phyloP scores from a whole-genome alignment of 2,797 vertebrate species.

The Streptopelia turtur region DNA sequence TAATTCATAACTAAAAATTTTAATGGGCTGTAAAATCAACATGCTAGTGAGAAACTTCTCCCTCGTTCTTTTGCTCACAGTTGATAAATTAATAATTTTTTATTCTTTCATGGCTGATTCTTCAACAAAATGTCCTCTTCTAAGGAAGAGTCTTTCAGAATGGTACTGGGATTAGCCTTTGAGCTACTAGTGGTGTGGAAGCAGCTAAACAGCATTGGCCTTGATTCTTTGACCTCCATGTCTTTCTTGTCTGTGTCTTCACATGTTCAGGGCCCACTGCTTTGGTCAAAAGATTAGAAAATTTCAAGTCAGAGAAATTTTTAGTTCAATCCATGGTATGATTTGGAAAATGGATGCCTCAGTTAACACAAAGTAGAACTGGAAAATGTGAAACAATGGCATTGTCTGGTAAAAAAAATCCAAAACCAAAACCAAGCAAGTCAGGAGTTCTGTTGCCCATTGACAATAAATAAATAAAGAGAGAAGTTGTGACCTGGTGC shows the following conservation, averaged over 20 bases:
- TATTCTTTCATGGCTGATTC: neutral
- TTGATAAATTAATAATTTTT: neutral
- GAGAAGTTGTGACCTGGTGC: neutral
- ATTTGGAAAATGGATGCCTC: neutral
- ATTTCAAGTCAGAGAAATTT: neutral
- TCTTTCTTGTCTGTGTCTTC: neutral
- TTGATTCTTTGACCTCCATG: neutral
- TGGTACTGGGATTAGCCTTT: neutral
- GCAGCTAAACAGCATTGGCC: neutral
- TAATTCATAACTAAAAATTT: neutral
- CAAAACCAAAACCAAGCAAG: neutral
- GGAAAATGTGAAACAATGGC: neutral
- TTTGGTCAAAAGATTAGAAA: neutral
- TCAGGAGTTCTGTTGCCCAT: neutral
- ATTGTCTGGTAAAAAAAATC: neutral
- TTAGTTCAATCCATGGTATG: neutral
- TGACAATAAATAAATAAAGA: neutral
- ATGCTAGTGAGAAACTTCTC: neutral
- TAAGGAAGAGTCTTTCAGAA: neutral
- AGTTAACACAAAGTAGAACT: neutral
- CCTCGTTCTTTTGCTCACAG: neutral
- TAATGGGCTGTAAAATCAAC: neutral
- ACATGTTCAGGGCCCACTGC: neutral
- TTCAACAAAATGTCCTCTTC: neutral
- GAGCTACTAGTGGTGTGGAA: neutral